phyloP scores from a whole-genome alignment of 2,797 vertebrate species.

The Syncerus caffer region DNA sequence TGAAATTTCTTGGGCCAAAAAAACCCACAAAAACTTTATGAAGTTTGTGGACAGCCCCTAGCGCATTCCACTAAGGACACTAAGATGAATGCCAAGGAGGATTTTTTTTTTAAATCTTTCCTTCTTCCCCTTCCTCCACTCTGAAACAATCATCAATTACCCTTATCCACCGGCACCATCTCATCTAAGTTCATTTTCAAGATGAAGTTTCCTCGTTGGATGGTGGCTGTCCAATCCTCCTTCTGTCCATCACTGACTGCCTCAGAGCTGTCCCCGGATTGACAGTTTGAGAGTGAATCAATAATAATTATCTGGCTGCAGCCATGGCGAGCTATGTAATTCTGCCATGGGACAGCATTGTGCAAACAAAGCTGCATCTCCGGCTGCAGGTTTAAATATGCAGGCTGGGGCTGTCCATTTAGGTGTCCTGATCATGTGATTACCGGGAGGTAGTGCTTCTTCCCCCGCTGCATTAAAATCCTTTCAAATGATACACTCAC shows the following conservation, averaged over 20 bases:
- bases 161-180: conserved; percentile 92
- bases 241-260: conserved; percentile 92
- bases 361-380: conserved; percentile 83
- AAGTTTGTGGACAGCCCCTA: conserved; percentile 81
- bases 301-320: conserved; percentile 97
- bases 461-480: conserved; percentile 64
- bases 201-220: conserved; percentile 92
- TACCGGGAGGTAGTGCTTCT: conserved; percentile 63
- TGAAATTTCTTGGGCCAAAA: conserved; percentile 59
- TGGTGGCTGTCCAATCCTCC: conserved; percentile 92
- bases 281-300: conserved; percentile 95
- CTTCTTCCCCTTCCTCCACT: conserved; percentile 81
- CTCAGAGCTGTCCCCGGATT: conserved; percentile 88
- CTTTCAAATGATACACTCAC: conserved; percentile 66
- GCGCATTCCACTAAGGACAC: conserved; percentile 76
- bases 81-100: conserved; percentile 81
- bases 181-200: conserved; percentile 93
- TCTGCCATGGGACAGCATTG: conserved; percentile 87
- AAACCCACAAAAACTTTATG: conserved; percentile 72
- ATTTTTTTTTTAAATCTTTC: conserved; percentile 79
- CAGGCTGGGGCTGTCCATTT: conserved; percentile 77
- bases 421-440: conserved; percentile 77
- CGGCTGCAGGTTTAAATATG: conserved; percentile 81
- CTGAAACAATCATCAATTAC: conserved; percentile 98
- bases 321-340: conserved; percentile 86